Conservation (phyloP, 37 sponge, comb jelly and placozoan species). For the Oopsacas minuta region DNA sequence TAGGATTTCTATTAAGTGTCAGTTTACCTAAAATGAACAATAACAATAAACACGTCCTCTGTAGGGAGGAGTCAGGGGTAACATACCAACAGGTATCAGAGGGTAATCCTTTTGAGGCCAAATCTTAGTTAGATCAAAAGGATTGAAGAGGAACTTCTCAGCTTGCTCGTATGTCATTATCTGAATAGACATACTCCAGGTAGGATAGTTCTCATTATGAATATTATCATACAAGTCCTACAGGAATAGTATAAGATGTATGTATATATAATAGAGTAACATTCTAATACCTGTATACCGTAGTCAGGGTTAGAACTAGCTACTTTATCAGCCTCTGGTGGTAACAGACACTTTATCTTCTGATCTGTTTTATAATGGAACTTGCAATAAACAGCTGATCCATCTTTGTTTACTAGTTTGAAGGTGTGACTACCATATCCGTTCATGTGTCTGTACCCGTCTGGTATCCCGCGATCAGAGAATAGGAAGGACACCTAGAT, state of each 20-base stretch:
- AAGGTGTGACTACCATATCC: constrained; percentile 82
- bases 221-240: constrained; percentile 60
- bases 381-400: constrained; percentile 56
- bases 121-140: constrained; percentile 74
- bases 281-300: constrained; percentile 31
- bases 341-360: constrained; percentile 37
- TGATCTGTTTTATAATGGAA: constrained; percentile 81
- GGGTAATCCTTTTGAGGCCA: constrained; percentile 78
- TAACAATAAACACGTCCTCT: too few species aligned
- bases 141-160: constrained; percentile 48
- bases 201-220: constrained; percentile 51
- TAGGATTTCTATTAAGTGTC: constrained; percentile 62
- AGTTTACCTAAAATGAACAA: constrained; percentile 15
- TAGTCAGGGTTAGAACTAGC: constrained; percentile 60
- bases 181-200: constrained; percentile 68
- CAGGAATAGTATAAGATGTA: background rate
- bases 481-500: constrained; percentile 55
- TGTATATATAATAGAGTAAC: too few species aligned
- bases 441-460: constrained; percentile 71
- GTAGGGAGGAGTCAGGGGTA: background rate
- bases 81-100: constrained; percentile 54
- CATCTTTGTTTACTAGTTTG: constrained; percentile 56
- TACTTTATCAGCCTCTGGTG: constrained; percentile 33
- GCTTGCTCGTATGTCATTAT: constrained; percentile 79
- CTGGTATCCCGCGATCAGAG: constrained; percentile 72